Conservation (phyloP, 2,113 vertebrate species). For the Loxodonta africana region DNA sequence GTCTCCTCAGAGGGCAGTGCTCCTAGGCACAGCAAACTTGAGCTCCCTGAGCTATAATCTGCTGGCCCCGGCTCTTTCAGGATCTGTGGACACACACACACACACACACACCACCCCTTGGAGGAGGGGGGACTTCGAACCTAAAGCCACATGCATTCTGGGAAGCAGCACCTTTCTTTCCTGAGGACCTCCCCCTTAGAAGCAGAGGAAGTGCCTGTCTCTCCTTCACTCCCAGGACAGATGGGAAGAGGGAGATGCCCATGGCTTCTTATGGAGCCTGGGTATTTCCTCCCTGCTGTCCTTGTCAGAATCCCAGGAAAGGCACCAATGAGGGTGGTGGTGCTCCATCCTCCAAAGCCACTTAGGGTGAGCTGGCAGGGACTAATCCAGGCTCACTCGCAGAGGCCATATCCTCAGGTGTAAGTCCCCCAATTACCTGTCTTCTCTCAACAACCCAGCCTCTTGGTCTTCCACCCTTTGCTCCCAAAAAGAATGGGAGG, state of each 20-base stretch:
- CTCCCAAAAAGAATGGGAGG: background rate
- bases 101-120: background rate
- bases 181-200: background rate
- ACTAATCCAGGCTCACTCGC: background rate
- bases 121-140: too few relatives aligned
- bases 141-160: background rate
- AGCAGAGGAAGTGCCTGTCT: background rate
- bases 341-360: background rate
- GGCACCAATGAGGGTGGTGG: background rate
- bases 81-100: accelerated
- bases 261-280: background rate
- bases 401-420: background rate
- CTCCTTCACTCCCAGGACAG: background rate
- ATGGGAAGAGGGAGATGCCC: background rate
- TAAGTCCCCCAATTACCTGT: background rate
- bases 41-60: background rate
- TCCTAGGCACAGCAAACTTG: too few relatives aligned
- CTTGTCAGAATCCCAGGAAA: background rate
- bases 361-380: background rate
- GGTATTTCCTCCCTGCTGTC: background rate
- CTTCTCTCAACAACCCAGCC: background rate
- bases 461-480: background rate
- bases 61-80: background rate
- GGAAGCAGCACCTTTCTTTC: background rate
- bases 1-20: background rate